These are phyloP conservation scores for Luehdorfia chinensis DNA, from an alignment of 1,140 invertebrate species.

Conservation along the genomic window DNA sequence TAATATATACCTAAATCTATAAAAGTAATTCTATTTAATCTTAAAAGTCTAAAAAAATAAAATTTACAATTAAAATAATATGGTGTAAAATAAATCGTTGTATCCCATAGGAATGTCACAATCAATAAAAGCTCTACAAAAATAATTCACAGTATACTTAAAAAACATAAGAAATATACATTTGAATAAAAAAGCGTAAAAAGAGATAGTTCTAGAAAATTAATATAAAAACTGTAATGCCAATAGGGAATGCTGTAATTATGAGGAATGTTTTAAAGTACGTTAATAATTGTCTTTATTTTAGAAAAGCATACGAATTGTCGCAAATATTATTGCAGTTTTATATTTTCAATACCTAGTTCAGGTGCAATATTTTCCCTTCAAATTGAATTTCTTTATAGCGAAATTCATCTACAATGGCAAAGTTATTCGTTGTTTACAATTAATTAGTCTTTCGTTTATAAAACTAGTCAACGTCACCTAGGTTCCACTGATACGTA, in stretches of 20 bases:
- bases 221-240: conserved; percentile 37
- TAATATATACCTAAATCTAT: conserved; percentile 49
- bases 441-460: too few species aligned
- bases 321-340: too few species aligned
- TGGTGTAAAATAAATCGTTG: conserved; percentile 66
- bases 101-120: conserved; percentile 58
- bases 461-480: too few species aligned
- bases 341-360: too few species aligned
- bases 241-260: conserved; percentile 40
- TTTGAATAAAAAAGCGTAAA: conserved; percentile 25
- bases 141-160: conserved; percentile 54
- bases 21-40: conserved; percentile 48
- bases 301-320: too few species aligned
- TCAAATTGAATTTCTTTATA: too few species aligned
- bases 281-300: too few species aligned
- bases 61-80: conserved; percentile 64
- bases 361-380: too few species aligned
- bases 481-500: too few species aligned
- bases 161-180: conserved; percentile 44
- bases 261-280: conserved; percentile 38
- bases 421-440: too few species aligned
- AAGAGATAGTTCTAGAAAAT: conserved; percentile 18
- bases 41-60: conserved; percentile 68
- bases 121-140: conserved; percentile 45
- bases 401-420: too few species aligned